Percentiles rank a stretch among this genome's conserved stretches.
Conservation (phyloP, 2,113 vertebrate genomes). For the Aegithalos caudatus region DNA sequence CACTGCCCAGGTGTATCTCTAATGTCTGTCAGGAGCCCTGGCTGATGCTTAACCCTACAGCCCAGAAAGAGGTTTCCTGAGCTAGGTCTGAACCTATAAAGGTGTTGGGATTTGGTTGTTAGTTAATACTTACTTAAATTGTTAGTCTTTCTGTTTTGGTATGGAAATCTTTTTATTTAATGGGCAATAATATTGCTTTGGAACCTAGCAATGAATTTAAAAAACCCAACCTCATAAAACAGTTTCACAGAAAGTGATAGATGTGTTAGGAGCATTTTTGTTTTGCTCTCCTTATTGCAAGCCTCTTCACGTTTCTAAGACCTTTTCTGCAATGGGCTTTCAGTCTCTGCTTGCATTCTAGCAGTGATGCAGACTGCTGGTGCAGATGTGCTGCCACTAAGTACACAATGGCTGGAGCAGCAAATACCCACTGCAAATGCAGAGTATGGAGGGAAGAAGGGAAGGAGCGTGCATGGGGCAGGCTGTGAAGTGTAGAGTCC, state of each 20-base stretch:
- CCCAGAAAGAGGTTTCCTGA: background rate
- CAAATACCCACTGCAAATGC: background rate
- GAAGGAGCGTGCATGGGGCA: fast-evolving
- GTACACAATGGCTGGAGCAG: background rate
- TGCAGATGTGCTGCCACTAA: background rate
- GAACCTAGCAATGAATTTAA: background rate
- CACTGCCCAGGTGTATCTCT: background rate
- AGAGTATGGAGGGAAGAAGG: background rate
- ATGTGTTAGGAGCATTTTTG: background rate
- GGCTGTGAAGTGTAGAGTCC: background rate
- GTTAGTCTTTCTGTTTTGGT: background rate
- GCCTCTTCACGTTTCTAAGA: background rate
- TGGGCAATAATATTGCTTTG: background rate
- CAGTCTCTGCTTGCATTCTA: background rate
- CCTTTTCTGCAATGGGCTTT: background rate
- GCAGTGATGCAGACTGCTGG: background rate
- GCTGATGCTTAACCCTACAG: background rate
- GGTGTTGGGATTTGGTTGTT: background rate
- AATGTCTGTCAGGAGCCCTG: background rate
- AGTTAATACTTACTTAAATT: too few relatives aligned
- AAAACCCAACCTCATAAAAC: background rate
- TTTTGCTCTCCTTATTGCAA: background rate
- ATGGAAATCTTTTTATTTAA: background rate
- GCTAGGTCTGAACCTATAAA: background rate
- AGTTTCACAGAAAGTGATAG: background rate